Conservation (phyloP, 2,113 vertebrate genomes). For the Oreochromis tanganicae region DNA sequence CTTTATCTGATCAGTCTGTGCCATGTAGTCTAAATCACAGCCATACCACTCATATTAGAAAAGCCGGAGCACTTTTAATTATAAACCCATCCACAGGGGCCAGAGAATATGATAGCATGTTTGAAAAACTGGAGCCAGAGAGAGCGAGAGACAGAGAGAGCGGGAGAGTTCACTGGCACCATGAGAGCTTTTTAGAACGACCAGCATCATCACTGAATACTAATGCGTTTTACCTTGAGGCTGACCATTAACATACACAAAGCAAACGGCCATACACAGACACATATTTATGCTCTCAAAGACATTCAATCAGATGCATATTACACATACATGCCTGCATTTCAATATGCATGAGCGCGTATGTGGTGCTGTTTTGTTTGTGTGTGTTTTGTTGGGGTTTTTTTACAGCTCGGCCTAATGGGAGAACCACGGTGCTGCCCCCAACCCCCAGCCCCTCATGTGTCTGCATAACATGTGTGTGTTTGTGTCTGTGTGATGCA, state of each 20-base stretch:
- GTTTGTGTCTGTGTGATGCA: constrained; percentile 10
- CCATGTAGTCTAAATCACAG: constrained; percentile 46
- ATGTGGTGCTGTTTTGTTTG: constrained; percentile 11
- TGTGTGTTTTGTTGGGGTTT: not conserved
- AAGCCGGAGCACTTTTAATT: constrained; percentile 63
- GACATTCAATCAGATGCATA: constrained; percentile 3
- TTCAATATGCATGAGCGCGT: constrained; percentile 67
- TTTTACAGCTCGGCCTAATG: constrained; percentile 37
- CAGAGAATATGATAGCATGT: constrained; percentile 13
- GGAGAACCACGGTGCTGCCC: constrained; percentile 33
- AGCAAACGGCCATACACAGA: not conserved
- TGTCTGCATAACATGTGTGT: not conserved
- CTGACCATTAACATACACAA: constrained; percentile 1
- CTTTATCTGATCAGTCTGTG: constrained; percentile 58
- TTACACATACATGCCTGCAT: constrained; percentile 11
- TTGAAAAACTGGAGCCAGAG: not conserved
- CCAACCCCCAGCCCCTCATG: not conserved
- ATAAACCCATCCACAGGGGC: constrained; percentile 44
- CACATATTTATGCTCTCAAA: not conserved
- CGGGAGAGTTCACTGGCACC: constrained; percentile 6
- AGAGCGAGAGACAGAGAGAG: not conserved
- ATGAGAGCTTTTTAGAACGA: constrained; percentile 35
- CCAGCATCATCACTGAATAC: constrained; percentile 41
- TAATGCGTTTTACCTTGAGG: constrained; percentile 41
- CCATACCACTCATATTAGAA: constrained; percentile 40